A percentile compares a stretch with the other conserved stretches of the same genome.
phyloP scores from a whole-genome alignment of 2,888 invertebrate species.

The Ecliptopera silaceata region DNA sequence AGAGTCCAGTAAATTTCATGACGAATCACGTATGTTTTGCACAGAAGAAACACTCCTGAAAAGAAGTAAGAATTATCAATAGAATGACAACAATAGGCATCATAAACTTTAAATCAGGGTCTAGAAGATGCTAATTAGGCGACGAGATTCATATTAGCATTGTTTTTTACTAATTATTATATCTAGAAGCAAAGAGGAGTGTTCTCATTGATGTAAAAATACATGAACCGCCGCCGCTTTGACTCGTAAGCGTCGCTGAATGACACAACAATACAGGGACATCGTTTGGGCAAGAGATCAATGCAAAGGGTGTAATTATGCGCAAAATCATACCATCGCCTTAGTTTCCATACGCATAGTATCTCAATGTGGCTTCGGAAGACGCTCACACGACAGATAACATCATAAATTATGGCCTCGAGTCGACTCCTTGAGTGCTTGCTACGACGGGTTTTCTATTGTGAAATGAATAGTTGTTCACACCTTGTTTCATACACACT shows the following conservation, averaged over 20 bases:
- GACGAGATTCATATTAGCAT: neutral
- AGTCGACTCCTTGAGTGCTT: slow-evolving; percentile 75
- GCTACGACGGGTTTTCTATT: slow-evolving; percentile 82
- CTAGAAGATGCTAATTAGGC: slow-evolving; percentile 16
- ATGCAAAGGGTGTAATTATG: slow-evolving; percentile 29
- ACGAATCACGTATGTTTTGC: slow-evolving; percentile 57
- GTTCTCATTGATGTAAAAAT: slow-evolving; percentile 50
- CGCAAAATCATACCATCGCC: slow-evolving; percentile 74
- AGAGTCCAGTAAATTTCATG: slow-evolving; percentile 65
- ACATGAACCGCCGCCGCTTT: slow-evolving; percentile 67
- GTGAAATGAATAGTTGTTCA: slow-evolving; percentile 74
- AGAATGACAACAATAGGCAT: slow-evolving; percentile 44
- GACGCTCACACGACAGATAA: slow-evolving; percentile 83
- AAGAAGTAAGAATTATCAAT: slow-evolving; percentile 59
- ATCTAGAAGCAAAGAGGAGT: slow-evolving; percentile 12
- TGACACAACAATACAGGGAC: slow-evolving; percentile 43
- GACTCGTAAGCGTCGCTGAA: slow-evolving; percentile 74
- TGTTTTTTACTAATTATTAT: slow-evolving; percentile 29
- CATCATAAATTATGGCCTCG: slow-evolving; percentile 87
- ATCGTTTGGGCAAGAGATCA: slow-evolving; percentile 26
- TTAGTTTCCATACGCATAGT: slow-evolving; percentile 63
- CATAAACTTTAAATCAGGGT: slow-evolving; percentile 19
- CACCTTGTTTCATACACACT: slow-evolving; percentile 54
- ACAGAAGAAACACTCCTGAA: slow-evolving; percentile 69
- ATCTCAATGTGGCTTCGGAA: slow-evolving; percentile 75